A percentile compares a stretch with the other conserved stretches of the same genome.
phyloP scores from a whole-genome alignment of 2,797 vertebrate species.

The Zalophus californianus region DNA sequence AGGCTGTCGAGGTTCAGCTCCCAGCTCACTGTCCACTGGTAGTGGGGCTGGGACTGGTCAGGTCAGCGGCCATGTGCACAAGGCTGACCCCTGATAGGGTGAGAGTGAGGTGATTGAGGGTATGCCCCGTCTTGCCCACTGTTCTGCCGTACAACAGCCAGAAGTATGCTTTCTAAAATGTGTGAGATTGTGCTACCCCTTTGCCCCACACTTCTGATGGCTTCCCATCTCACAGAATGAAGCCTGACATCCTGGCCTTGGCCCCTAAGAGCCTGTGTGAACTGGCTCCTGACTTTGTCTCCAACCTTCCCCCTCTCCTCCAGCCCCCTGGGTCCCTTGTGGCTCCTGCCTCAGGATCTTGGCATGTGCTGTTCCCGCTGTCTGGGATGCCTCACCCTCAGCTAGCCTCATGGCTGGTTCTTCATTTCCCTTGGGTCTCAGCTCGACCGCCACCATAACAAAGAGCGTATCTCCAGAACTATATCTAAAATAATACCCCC shows the following conservation, averaged over 20 bases:
- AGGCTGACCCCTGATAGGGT: neutral
- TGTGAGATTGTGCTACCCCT: neutral
- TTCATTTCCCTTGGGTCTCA: neutral
- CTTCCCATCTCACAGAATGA: neutral
- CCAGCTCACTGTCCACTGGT: neutral
- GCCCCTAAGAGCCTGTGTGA: neutral
- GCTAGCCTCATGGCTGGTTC: fast-evolving
- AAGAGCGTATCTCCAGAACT: neutral
- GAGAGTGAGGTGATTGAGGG: neutral
- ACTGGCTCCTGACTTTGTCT: neutral
- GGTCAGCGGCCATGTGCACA: neutral
- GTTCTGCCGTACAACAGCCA: neutral
- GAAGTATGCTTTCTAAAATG: too few relatives aligned
- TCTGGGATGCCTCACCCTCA: fast-evolving
- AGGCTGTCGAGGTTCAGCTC: neutral
- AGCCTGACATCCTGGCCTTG: neutral
- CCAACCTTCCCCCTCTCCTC: fast-evolving
- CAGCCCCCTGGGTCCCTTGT: neutral
- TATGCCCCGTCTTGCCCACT: fast-evolving
- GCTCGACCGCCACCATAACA: neutral
- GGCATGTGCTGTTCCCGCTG: neutral
- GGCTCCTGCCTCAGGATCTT: neutral
- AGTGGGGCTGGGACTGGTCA: neutral
- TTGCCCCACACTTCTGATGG: fast-evolving
- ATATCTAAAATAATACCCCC: neutral